A percentile compares a stretch with the other conserved stretches of the same genome.
phyloP scores from a whole-genome alignment of 92 coral and sea anemone species.

The Zoanthus gigantus region DNA sequence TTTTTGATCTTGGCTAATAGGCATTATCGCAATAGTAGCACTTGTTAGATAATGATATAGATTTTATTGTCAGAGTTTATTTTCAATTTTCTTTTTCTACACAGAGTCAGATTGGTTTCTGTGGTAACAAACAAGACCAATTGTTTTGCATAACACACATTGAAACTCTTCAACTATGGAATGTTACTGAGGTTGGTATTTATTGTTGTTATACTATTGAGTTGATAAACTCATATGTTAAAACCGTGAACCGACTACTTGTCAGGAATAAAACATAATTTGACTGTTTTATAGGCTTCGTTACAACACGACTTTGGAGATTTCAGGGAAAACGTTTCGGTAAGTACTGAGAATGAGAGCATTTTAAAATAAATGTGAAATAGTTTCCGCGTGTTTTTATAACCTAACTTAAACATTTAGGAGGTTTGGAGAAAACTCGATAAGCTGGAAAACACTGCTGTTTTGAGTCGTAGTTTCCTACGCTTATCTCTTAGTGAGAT shows the following conservation, averaged over 20 bases:
- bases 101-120: conserved; percentile 80
- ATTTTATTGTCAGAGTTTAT: no score
- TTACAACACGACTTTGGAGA: conserved; percentile 34
- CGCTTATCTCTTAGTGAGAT: no score
- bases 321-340: conserved; percentile 18
- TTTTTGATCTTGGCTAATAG: no score
- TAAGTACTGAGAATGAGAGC: background rate
- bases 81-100: background rate
- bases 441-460: no score
- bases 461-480: no score
- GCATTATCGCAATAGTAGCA: no score
- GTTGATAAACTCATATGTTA: no score
- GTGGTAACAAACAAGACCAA: conserved; percentile 52
- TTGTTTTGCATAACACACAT: conserved; percentile 82
- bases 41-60: no score
- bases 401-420: no score
- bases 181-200: conserved; percentile 65
- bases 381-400: no score
- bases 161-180: conserved; percentile 87
- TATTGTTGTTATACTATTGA: background rate
- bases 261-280: background rate
- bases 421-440: no score
- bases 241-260: no score
- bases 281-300: conserved; percentile 21
- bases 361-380: background rate